Evolutionary conservation across 2,888 invertebrate species (phyloP).

Genomic region (Harpalus rubripes): DNA sequence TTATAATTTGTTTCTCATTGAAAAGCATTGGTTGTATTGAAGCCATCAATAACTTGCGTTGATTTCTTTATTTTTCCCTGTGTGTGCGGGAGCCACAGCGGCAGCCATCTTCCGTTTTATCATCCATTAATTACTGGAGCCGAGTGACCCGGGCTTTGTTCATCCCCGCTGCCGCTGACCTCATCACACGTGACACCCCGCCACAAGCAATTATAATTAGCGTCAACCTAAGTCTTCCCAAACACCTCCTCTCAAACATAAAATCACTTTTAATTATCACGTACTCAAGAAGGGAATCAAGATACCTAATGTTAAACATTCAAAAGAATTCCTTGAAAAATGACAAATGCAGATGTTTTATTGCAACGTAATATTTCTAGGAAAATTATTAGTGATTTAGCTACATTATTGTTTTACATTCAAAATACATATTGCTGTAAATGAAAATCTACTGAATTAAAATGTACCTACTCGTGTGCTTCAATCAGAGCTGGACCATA

Average conservation of each 20-base stretch:
- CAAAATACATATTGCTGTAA: no score
- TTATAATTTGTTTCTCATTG: not conserved
- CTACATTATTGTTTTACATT: no score
- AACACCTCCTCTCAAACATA: conserved; percentile 1
- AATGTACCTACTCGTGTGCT: no score
- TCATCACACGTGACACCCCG: conserved; percentile 45
- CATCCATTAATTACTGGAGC: conserved; percentile 52
- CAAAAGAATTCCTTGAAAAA: not conserved
- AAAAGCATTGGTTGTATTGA: not conserved
- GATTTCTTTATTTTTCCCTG: not conserved
- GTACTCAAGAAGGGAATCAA: not conserved
- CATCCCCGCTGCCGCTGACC: conserved; percentile 32
- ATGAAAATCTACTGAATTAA: no score
- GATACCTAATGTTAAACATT: no score
- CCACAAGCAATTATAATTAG: conserved; percentile 52
- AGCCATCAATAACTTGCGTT: not conserved
- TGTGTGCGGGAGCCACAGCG: not conserved
- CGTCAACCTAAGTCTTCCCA: conserved; percentile 37
- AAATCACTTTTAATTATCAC: conserved; percentile 1
- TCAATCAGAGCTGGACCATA: no score
- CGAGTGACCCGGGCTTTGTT: conserved; percentile 33
- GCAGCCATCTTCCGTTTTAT: conserved; percentile 50
- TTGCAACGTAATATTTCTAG: no score
- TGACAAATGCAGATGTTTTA: no score
- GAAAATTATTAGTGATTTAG: no score